phyloP scores from a whole-genome alignment of 2,797 vertebrate genomes.

The Cheirogaleus major region DNA sequence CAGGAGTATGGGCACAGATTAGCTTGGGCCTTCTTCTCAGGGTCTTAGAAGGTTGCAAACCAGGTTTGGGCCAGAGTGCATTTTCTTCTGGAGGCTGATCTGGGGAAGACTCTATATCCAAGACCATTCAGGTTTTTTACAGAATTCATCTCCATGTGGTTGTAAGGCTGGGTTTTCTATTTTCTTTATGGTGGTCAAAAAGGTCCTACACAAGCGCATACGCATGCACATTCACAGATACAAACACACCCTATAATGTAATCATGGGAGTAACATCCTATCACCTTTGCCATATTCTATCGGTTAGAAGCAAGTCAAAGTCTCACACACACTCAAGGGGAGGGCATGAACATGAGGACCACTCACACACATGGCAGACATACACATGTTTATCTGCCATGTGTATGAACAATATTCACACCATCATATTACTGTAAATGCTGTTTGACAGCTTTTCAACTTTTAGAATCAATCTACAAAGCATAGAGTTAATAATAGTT shows the following conservation, averaged over 20 bases:
- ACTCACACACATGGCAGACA: neutral
- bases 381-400: neutral
- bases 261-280: neutral
- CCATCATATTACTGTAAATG: neutral
- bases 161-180: neutral
- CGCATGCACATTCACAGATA: neutral
- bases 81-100: neutral
- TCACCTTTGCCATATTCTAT: neutral
- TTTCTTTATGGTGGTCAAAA: neutral
- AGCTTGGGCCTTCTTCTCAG: neutral
- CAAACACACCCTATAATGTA: neutral
- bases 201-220: neutral
- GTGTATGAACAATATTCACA: neutral
- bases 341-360: neutral
- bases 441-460: neutral
- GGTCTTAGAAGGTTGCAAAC: neutral
- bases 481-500: neutral
- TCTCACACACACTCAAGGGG: neutral
- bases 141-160: neutral
- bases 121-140: neutral
- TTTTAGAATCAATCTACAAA: slow-evolving; percentile 21
- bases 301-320: neutral
- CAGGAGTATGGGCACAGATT: neutral
- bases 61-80: neutral
- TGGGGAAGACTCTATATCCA: neutral